These are phyloP conservation scores for Anarsia innoxiella DNA, from an alignment of 2,888 invertebrate species.

Conservation along the genomic window DNA sequence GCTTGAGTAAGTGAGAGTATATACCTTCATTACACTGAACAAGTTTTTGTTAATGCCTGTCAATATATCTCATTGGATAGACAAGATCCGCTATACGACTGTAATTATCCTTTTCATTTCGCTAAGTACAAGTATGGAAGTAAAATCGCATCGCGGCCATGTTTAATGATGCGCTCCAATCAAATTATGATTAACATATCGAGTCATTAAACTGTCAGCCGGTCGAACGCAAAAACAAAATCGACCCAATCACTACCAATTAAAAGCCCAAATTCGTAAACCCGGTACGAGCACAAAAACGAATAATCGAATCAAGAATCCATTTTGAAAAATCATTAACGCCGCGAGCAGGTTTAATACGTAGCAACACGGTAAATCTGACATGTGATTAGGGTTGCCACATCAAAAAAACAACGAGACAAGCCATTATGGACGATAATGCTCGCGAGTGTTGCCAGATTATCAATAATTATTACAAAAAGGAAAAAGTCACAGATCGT, in stretches of 20 bases:
- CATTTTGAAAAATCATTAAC: constrained; percentile 59
- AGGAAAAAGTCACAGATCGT: constrained; percentile 48
- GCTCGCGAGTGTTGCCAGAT: constrained; percentile 68
- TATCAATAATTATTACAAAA: constrained; percentile 72
- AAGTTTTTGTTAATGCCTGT: no score
- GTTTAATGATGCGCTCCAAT: constrained; percentile 1
- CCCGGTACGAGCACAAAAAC: constrained; percentile 24
- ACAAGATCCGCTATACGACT: neutral
- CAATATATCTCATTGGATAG: constrained; percentile 5
- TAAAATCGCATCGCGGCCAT: neutral
- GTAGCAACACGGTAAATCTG: constrained; percentile 63
- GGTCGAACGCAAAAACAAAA: constrained; percentile 25
- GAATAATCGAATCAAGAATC: constrained; percentile 48
- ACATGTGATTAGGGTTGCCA: constrained; percentile 72
- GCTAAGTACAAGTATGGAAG: neutral
- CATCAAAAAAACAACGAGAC: constrained; percentile 55
- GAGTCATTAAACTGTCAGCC: constrained; percentile 35
- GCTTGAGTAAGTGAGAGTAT: no score
- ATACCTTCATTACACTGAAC: no score
- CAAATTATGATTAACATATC: constrained; percentile 39
- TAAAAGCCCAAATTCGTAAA: constrained; percentile 25
- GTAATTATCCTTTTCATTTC: constrained; percentile 5
- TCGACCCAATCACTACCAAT: constrained; percentile 35
- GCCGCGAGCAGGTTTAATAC: constrained; percentile 42
- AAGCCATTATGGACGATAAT: constrained; percentile 60